Percentiles rank a stretch among this genome's conserved stretches.
Conservation (phyloP, 30 jellyfish, hydroid and myxozoan genomes). For the Chironex yamaguchii region DNA sequence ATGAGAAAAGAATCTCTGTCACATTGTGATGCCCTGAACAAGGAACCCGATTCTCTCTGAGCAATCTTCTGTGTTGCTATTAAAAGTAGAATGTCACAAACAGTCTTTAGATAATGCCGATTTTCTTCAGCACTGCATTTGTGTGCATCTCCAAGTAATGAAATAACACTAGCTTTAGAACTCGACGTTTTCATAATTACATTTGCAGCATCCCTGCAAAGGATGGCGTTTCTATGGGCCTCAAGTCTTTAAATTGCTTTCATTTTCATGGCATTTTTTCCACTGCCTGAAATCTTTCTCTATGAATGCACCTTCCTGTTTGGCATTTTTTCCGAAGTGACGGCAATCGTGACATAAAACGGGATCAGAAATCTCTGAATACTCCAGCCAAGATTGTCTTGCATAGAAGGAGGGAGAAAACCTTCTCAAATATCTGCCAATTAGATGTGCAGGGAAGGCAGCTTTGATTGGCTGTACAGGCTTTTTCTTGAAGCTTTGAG, state of each 20-base stretch:
- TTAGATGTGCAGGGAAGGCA: background rate
- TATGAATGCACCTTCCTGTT: constrained; percentile 11
- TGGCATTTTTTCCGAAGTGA: background rate
- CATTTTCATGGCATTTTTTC: constrained; percentile 25
- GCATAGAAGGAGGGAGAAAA: constrained; percentile 15
- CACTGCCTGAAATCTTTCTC: constrained; percentile 21
- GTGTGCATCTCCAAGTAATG: constrained; percentile 4
- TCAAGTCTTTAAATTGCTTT: too few relatives aligned
- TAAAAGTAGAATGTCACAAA: constrained; percentile 44
- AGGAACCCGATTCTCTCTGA: constrained; percentile 53
- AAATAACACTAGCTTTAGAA: background rate
- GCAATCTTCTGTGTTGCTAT: constrained; percentile 51
- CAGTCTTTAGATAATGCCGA: constrained; percentile 39
- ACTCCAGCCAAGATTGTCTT: constrained; percentile 28
- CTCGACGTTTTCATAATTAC: too few relatives aligned
- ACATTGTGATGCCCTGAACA: background rate
- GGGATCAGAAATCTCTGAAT: constrained; percentile 34
- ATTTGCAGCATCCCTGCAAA: too few relatives aligned
- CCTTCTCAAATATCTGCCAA: constrained; percentile 4
- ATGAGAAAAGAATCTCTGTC: background rate
- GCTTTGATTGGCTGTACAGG: constrained; percentile 9
- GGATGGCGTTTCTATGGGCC: too few relatives aligned
- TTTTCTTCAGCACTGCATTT: constrained; percentile 9
- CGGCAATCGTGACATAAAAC: constrained; percentile 36
- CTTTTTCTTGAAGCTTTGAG: background rate